Evolutionary conservation across 1,140 invertebrate genomes (phyloP).

Genomic region (Tetramorium simillimum): DNA sequence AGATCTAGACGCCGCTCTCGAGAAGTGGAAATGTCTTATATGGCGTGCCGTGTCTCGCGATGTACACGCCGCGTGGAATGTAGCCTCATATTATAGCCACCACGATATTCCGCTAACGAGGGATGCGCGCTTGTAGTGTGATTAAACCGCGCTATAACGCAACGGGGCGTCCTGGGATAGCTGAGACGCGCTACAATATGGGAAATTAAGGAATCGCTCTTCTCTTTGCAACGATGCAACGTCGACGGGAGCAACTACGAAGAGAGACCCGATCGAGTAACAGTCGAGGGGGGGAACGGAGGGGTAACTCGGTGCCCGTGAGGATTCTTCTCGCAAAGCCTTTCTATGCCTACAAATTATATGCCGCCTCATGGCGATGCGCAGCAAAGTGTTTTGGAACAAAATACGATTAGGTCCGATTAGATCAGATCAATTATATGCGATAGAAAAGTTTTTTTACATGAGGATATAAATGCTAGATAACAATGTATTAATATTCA

Average conservation of each 20-base stretch:
- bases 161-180: slow-evolving; percentile 64
- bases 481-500: not conserved
- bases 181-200: slow-evolving; percentile 58
- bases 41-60: slow-evolving; percentile 17
- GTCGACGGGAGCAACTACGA: slow-evolving; percentile 15
- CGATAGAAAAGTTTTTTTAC: not conserved
- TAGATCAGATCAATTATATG: not conserved
- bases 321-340: slow-evolving; percentile 20
- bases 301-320: not conserved
- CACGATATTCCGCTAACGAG: slow-evolving; percentile 80
- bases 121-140: slow-evolving; percentile 77
- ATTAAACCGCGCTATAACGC: slow-evolving; percentile 78
- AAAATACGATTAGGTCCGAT: not conserved
- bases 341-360: slow-evolving; percentile 12
- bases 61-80: slow-evolving; percentile 68
- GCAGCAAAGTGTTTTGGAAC: not conserved
- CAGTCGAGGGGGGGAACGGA: too few species aligned
- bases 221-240: slow-evolving; percentile 43
- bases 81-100: slow-evolving; percentile 74
- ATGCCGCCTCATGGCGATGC: not conserved
- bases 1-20: not conserved
- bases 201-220: slow-evolving; percentile 70
- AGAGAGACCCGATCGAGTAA: not conserved
- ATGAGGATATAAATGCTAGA: not conserved
- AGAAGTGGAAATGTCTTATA: slow-evolving; percentile 16